Conservation (phyloP, 92 coral and sea anemone species). For the Porites lobata region DNA sequence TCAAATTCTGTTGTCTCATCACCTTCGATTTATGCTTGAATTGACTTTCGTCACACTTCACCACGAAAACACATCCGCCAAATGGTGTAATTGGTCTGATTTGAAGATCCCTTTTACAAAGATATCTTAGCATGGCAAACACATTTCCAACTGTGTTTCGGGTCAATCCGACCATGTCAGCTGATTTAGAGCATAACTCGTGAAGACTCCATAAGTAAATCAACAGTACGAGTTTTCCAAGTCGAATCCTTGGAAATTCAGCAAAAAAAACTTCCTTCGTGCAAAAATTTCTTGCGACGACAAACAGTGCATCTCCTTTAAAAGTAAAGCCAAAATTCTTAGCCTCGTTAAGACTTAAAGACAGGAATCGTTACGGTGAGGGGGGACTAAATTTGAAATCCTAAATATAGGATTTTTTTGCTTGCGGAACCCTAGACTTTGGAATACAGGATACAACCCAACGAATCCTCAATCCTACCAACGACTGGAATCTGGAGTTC, state of each 20-base stretch:
- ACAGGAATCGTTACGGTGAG: no score
- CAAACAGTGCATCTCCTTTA: conserved; percentile 12
- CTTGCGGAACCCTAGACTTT: neutral
- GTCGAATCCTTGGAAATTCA: conserved; percentile 32
- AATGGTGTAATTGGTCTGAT: conserved; percentile 41
- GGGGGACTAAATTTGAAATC: no score
- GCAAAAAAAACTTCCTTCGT: conserved; percentile 28
- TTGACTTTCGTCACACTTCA: conserved; percentile 57
- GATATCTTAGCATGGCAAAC: conserved; percentile 13
- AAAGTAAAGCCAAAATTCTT: neutral
- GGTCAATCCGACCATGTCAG: conserved; percentile 4
- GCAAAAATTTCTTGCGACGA: conserved; percentile 7
- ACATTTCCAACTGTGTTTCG: conserved; percentile 31
- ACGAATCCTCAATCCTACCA: no score
- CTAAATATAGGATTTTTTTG: no score
- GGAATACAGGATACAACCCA: no score
- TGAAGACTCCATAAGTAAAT: conserved; percentile 43
- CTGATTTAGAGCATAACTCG: conserved; percentile 8
- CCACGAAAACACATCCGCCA: conserved; percentile 31
- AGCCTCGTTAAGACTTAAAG: no score
- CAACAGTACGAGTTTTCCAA: conserved; percentile 19
- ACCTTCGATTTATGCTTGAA: conserved; percentile 36
- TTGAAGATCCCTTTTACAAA: conserved; percentile 31
- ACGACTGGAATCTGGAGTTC: no score
- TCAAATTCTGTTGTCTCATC: neutral